A percentile compares a stretch with the other conserved stretches of the same genome.
Conservation (phyloP, 2,113 vertebrate genomes). For the Cyanoderma ruficeps region DNA sequence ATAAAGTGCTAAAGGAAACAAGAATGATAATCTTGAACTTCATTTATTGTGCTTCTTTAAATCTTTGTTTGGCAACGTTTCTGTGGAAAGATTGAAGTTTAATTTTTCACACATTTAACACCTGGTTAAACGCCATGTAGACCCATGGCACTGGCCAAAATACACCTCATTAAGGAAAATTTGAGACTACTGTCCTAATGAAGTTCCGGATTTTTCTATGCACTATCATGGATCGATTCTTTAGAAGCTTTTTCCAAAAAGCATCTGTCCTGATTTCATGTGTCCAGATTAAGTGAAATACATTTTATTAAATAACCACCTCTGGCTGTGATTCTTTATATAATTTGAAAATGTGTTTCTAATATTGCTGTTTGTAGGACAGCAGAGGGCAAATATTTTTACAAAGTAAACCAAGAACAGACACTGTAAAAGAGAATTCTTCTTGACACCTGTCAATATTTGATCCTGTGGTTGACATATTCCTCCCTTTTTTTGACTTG, state of each 20-base stretch:
- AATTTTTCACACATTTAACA: slow-evolving; percentile 13
- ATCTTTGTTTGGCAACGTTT: background rate
- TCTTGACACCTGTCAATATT: background rate
- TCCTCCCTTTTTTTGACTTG: background rate
- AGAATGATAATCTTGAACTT: background rate
- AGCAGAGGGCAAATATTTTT: slow-evolving; percentile 2
- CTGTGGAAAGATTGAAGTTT: background rate
- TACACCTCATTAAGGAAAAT: background rate
- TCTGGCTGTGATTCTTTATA: background rate
- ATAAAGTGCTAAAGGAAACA: background rate
- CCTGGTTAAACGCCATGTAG: slow-evolving; percentile 1
- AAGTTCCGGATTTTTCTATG: background rate
- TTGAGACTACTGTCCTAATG: background rate
- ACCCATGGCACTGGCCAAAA: background rate
- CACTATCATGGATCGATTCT: background rate
- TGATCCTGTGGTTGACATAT: background rate
- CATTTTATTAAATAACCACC: background rate
- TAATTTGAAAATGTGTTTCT: background rate
- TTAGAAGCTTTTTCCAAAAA: background rate
- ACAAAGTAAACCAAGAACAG: background rate
- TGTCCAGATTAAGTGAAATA: background rate
- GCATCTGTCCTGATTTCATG: background rate
- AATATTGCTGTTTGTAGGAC: background rate
- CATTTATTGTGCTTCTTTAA: slow-evolving; percentile 1
- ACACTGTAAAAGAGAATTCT: background rate